A percentile compares a stretch with the other conserved stretches of the same genome.
Evolutionary conservation across 2,797 vertebrate species (phyloP).

Genomic region (Poecilia wingei): DNA sequence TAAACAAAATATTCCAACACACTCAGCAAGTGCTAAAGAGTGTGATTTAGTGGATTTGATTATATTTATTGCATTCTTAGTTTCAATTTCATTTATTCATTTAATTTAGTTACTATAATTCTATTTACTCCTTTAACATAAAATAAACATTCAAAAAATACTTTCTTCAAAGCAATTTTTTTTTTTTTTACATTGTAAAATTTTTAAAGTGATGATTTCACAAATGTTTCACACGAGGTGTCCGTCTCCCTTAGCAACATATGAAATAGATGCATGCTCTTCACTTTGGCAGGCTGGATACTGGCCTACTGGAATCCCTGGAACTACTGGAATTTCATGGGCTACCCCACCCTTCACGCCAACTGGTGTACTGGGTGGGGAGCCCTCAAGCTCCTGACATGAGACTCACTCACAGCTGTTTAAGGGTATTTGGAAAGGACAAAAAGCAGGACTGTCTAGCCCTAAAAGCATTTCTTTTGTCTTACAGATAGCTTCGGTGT

Average conservation of each 20-base stretch:
- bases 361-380: background rate
- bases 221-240: background rate
- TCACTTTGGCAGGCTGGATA: background rate
- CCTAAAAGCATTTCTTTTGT: background rate
- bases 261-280: background rate
- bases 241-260: background rate
- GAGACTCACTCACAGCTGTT: background rate
- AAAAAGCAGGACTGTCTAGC: background rate
- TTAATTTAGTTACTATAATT: background rate
- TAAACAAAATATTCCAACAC: background rate
- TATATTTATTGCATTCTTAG: background rate
- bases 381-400: background rate
- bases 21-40: background rate
- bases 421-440: background rate
- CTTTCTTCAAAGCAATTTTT: no score
- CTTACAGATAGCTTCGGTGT: background rate
- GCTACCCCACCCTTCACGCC: background rate
- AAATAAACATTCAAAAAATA: background rate
- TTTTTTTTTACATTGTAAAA: background rate
- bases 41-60: background rate
- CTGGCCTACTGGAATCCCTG: background rate
- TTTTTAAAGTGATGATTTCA: background rate
- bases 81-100: background rate
- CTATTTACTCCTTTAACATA: background rate
- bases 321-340: conserved; percentile 4